phyloP scores from a whole-genome alignment of 2,113 vertebrate genomes.

The Gracilinanus agilis region DNA sequence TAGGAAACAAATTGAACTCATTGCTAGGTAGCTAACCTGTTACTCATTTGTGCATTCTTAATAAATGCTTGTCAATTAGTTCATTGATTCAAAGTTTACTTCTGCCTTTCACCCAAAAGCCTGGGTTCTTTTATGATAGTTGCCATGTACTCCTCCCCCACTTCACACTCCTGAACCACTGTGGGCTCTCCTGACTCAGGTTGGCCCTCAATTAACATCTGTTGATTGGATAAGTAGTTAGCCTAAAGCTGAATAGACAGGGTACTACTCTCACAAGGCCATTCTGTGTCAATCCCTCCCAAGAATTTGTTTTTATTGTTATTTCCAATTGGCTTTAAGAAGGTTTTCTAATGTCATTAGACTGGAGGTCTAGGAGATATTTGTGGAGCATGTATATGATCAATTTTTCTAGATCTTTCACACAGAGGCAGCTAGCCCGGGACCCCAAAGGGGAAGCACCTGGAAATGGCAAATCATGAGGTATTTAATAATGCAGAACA shows the following conservation, averaged over 20 bases:
- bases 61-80: neutral
- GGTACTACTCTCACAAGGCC: neutral
- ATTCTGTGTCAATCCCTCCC: neutral
- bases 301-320: neutral
- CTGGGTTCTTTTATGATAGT: neutral
- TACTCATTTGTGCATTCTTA: neutral
- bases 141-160: neutral
- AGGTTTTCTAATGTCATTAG: neutral
- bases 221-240: neutral
- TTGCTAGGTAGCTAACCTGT: neutral
- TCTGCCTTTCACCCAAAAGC: neutral
- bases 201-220: neutral
- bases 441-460: conserved; percentile 54
- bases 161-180: neutral
- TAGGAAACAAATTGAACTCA: neutral
- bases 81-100: neutral
- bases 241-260: neutral
- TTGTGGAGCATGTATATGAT: conserved; percentile 38
- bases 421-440: conserved; percentile 12
- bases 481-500: conserved; percentile 17
- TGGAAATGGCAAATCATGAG: conserved; percentile 13
- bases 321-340: neutral
- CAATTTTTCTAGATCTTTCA: conserved; percentile 45
- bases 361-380: neutral
- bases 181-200: neutral